A percentile compares a stretch with the other conserved stretches of the same genome.
Conservation (phyloP, 2,888 invertebrate species). For the Salticus scenicus region DNA sequence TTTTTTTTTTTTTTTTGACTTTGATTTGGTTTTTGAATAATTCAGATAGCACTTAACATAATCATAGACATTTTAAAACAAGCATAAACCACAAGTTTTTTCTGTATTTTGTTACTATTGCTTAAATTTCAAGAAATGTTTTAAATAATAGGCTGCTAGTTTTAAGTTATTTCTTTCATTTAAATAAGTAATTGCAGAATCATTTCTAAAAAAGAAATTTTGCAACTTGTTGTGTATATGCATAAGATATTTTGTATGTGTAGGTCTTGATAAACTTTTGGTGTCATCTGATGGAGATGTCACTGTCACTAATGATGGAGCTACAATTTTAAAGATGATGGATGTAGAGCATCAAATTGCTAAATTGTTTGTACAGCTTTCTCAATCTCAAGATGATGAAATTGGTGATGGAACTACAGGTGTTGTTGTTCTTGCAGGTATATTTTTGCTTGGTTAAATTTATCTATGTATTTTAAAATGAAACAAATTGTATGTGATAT, state of each 20-base stretch:
- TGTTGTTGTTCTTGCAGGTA: constrained; percentile 82
- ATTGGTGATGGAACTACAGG: constrained; percentile 99
- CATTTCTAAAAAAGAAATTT: too few relatives aligned
- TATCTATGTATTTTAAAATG: background rate
- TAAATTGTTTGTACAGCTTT: constrained; percentile 97
- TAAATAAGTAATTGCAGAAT: too few relatives aligned
- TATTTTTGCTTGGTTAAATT: background rate
- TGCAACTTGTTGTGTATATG: background rate
- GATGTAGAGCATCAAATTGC: constrained; percentile 97
- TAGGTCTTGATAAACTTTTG: constrained; percentile 96
- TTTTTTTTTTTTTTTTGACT: too few relatives aligned
- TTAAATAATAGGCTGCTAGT: too few relatives aligned
- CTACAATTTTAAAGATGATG: constrained; percentile 99
- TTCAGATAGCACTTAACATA: too few relatives aligned
- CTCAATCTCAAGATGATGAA: constrained; percentile 99
- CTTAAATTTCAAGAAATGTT: too few relatives aligned
- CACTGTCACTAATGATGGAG: constrained; percentile 98
- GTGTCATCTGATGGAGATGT: constrained; percentile 97
- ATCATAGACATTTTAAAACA: too few relatives aligned
- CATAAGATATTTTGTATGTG: too few relatives aligned
- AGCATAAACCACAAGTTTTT: too few relatives aligned
- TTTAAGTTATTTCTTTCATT: too few relatives aligned
- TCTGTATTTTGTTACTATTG: too few relatives aligned
- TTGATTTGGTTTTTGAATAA: too few relatives aligned
- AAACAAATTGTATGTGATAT: background rate